Percentiles rank a stretch among this genome's conserved stretches.
Evolutionary conservation across 1,140 invertebrate genomes (phyloP).

Genomic region (Meteorus sp.): DNA sequence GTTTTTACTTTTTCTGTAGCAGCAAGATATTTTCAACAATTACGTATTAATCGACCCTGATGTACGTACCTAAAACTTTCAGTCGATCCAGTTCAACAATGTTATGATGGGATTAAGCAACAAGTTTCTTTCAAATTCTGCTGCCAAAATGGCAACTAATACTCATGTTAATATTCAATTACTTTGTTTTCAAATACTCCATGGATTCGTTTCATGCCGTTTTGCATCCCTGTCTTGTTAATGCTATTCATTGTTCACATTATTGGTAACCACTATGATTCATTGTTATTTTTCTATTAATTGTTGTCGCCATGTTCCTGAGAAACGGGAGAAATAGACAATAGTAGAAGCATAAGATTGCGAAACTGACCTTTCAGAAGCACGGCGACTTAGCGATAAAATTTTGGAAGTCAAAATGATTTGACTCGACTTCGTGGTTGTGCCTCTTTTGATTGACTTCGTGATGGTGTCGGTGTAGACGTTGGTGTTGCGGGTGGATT

Average conservation of each 20-base stretch:
- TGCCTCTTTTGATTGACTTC: conserved; percentile 38
- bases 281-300: no score
- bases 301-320: no score
- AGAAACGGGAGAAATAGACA: background rate
- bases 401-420: conserved; percentile 52
- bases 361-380: conserved; percentile 1
- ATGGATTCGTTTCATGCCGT: conserved; percentile 12
- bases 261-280: no score
- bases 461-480: conserved; percentile 38
- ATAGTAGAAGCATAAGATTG: background rate
- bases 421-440: conserved; percentile 52
- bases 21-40: background rate
- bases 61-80: conserved; percentile 18
- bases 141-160: conserved; percentile 13
- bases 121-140: conserved; percentile 16
- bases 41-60: background rate
- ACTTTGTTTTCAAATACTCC: conserved; percentile 22
- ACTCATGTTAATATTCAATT: no score
- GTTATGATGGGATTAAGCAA: conserved; percentile 19
- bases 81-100: conserved; percentile 24
- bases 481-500: conserved; percentile 32
- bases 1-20: no score
- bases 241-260: no score
- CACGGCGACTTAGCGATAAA: no score
- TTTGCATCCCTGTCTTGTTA: background rate